These are phyloP conservation scores for Atlantisia rogersi DNA, from an alignment of 2,113 vertebrate genomes.

Conservation along the genomic window DNA sequence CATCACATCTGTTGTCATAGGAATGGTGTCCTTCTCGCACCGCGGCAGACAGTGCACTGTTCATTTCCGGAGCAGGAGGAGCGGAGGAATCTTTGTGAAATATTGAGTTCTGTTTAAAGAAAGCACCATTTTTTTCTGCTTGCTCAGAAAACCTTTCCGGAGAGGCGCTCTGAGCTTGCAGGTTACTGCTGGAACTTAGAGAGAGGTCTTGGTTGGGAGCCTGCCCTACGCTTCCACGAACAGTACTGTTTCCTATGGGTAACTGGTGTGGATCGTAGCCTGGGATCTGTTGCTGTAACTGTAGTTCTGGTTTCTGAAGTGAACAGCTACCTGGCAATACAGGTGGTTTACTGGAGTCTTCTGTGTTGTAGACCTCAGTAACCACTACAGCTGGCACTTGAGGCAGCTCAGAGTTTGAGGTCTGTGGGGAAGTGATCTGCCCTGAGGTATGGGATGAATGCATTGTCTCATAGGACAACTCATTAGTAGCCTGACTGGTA, in stretches of 20 bases:
- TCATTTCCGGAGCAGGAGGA: conserved; percentile 67
- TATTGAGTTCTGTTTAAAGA: conserved; percentile 75
- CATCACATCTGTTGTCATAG: conserved; percentile 59
- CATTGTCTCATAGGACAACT: conserved; percentile 78
- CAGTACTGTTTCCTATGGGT: conserved; percentile 58
- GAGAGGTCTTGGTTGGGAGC: conserved; percentile 71
- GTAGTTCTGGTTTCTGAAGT: conserved; percentile 74
- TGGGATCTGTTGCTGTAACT: conserved; percentile 68
- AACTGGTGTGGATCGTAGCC: conserved; percentile 59
- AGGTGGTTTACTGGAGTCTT: conserved; percentile 76
- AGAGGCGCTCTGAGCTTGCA: conserved; percentile 74
- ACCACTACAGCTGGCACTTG: conserved; percentile 77
- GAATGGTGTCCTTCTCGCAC: conserved; percentile 64
- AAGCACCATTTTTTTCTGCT: conserved; percentile 77
- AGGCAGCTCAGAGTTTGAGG: conserved; percentile 83
- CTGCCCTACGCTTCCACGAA: conserved; percentile 65
- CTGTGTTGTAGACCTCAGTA: conserved; percentile 72
- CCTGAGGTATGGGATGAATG: conserved; percentile 91
- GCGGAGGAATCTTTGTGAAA: conserved; percentile 80
- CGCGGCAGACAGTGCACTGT: conserved; percentile 44
- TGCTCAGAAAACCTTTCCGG: conserved; percentile 74
- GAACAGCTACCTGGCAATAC: conserved; percentile 77
- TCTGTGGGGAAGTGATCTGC: conserved; percentile 82
- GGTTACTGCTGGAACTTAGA: conserved; percentile 72
- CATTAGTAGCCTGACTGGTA: conserved; percentile 80